Conservation (phyloP, 2,797 vertebrate genomes). For the Myioborus melanocephalus region DNA sequence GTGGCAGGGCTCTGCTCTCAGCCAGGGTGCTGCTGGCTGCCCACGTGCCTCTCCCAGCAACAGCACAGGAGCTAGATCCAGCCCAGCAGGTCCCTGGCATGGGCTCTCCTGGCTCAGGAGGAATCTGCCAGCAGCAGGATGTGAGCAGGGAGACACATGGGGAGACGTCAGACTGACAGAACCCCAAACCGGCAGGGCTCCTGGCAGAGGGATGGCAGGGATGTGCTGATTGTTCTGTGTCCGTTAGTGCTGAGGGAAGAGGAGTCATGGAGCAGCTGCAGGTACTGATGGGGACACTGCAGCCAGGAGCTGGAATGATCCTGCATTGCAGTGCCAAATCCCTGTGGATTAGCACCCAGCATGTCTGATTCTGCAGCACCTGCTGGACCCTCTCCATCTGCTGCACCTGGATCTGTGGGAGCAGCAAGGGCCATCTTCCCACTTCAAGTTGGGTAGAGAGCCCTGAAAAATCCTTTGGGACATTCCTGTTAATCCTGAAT, state of each 20-base stretch:
- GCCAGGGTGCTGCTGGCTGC: neutral
- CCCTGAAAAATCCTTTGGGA: neutral
- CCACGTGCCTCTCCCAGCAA: neutral
- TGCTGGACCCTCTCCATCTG: neutral
- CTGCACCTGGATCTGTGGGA: neutral
- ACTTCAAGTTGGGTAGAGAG: neutral
- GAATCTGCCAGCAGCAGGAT: neutral
- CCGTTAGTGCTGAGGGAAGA: neutral
- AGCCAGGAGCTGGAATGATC: neutral
- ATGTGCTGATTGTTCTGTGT: neutral
- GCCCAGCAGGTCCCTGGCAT: neutral
- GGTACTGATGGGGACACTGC: neutral
- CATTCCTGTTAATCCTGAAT: neutral
- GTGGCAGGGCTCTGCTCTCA: neutral
- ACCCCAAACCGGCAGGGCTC: neutral
- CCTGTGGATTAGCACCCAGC: accelerated
- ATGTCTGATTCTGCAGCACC: neutral
- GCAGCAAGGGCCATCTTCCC: neutral
- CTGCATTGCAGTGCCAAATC: neutral
- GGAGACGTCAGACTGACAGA: neutral
- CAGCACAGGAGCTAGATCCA: neutral
- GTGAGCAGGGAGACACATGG: neutral
- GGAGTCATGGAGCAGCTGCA: neutral
- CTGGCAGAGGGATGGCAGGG: neutral
- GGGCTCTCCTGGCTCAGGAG: neutral